Base-by-base conservation (phyloP, 2,113 vertebrate species). In the Trematocara stigmaticum region DNA sequence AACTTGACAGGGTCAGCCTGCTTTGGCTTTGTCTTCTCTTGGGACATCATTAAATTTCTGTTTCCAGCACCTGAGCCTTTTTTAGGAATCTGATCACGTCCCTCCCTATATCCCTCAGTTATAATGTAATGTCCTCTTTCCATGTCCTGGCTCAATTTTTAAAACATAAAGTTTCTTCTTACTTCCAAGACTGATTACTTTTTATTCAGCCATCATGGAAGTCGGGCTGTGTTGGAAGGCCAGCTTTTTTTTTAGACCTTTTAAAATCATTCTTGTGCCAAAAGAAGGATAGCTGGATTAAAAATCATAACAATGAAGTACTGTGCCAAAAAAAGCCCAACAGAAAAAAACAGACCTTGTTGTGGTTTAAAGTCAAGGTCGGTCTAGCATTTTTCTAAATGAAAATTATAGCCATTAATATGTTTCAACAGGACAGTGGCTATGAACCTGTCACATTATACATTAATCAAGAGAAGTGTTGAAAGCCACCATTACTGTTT, bases 21-120 rank as follows among this genome's bases (percentile, higher is more conserved):
- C 90, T 89, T 88, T 90, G 76, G 87, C 93, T 90, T 92, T 88
- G 87, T 83, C 83, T 88, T 79, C 95, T 95, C 93, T 83, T 59
- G 92, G 91, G 95, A 95, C 85, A 69, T 95, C 93, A 95, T 96
- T 95, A 96, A 93, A 94, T 93, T 93, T 90, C 88, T 79, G 87
- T 92, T 94, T 91, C 89, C 78, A 89, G 91, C 92, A 94, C 93
- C 94, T 94, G 88, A 69, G 52, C 85, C 89, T 91, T 85, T 89
- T 94, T 94, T 80, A 91, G 86, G 81, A 84, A 89, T 81, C 93
- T 49, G 83, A 93, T 93, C 94, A 94, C 93, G 93, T 94, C 38
- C 51, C 69, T 85, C 16, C 83, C 66, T 20, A 35, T 78, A 84
- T 94, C 90, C 83, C 83, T 74, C 76, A 86, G 87, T 90, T 79